These are phyloP conservation scores for Gymnocephalus cernua DNA, from an alignment of 2,113 vertebrate genomes.

Conservation along the genomic window DNA sequence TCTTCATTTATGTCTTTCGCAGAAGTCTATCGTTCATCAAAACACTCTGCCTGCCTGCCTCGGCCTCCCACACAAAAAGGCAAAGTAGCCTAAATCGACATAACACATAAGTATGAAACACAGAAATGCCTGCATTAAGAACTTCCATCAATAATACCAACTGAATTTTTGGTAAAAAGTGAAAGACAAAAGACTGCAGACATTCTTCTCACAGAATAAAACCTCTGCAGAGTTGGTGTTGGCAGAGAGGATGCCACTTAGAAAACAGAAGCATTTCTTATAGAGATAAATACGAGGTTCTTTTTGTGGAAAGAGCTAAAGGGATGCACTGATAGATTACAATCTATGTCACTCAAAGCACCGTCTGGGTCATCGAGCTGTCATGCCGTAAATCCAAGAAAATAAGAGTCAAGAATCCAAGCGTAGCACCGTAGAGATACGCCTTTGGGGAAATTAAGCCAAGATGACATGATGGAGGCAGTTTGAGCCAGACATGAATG, in stretches of 20 bases:
- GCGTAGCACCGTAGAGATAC: constrained; percentile 6
- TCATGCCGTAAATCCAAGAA: constrained; percentile 15
- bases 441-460: constrained; percentile 39
- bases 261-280: constrained; percentile 11
- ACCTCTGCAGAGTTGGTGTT: background rate
- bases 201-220: background rate
- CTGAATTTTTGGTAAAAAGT: background rate
- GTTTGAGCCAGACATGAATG: background rate
- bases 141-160: constrained; percentile 27
- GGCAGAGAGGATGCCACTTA: background rate
- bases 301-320: constrained; percentile 16
- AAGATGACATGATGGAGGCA: background rate
- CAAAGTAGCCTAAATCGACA: constrained; percentile 37
- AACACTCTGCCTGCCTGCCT: constrained; percentile 20
- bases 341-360: constrained; percentile 48
- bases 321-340: constrained; percentile 41
- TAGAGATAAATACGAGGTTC: constrained; percentile 9
- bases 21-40: constrained; percentile 55
- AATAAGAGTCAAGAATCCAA: constrained; percentile 26
- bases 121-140: constrained; percentile 7
- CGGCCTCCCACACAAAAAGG: constrained; percentile 46
- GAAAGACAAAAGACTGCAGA: background rate
- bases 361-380: constrained; percentile 40
- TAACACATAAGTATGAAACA: constrained; percentile 14
- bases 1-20: constrained; percentile 58